Base-by-base conservation (phyloP, 1,140 invertebrate species). In the Drosophila biarmipes region DNA sequence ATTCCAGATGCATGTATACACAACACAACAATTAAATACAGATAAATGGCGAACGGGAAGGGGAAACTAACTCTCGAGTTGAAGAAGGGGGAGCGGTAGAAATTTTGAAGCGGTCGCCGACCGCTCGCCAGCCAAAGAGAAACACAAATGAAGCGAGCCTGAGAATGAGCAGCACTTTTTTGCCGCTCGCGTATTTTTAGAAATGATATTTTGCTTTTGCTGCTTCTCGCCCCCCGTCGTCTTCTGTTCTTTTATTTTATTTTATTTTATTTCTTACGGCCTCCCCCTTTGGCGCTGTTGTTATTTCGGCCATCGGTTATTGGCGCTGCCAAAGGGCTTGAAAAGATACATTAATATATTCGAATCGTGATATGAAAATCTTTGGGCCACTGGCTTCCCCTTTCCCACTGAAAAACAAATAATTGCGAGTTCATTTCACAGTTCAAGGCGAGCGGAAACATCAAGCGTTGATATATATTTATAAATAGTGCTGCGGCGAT, bases 401-500 rank as follows among this genome's bases (percentile, higher is more conserved):
- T 17, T 29, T 5, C 2, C 10, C 11, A 38, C 21, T 21, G 38
- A 35, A 21, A 45, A 19, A 12, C 10, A n/a, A 15, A 2, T 6
- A 15, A 15, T n/a, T 15, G 38, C 21, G 67, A 79, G 84, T 89
- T 87, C 84, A 87, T 84, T 75, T 43, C 79, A 82, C 84, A 74
- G 84, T 89, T 89, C 84, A 89, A 89, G 84, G 84, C 84, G 43
- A 89, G 46, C 84, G 84, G 76, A 89, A 89, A 89, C 84, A 89
- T 89, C 82, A 77, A 58, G 82, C 66, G 56, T 56, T 76, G 43
- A 34, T 48, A 53, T 72, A 51, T 73, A 38, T 59, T 54, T 89
- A 89, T 73, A 87, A 89, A 87, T 77, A 80, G 75, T 87, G 49
- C 54, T 69, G 49, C 43, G 29, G 38, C 45, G 15, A 59, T 80